A percentile compares a stretch with the other conserved stretches of the same genome.
These are phyloP conservation scores for Sitodiplosis mosellana DNA, from an alignment of 1,140 invertebrate genomes.

Conservation along the genomic window DNA sequence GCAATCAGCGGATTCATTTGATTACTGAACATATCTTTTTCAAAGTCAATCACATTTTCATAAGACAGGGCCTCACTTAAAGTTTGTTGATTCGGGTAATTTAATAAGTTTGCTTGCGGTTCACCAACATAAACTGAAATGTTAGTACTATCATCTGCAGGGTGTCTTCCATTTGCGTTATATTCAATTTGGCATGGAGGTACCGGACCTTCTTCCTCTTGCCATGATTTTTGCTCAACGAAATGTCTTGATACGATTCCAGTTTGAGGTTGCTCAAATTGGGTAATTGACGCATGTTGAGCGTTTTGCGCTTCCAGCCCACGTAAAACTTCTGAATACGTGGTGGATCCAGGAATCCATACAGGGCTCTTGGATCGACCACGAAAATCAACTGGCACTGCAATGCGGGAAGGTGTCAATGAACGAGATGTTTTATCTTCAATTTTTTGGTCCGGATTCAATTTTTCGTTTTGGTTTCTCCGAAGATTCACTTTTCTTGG, in stretches of 20 bases:
- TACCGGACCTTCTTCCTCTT: conserved; percentile 3
- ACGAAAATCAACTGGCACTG: conserved; percentile 17
- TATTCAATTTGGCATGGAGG: background rate
- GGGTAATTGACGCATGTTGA: background rate
- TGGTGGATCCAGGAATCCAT: conserved; percentile 48
- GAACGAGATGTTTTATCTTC: no score
- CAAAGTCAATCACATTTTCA: no score
- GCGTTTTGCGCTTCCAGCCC: conserved; percentile 25
- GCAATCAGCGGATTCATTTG: no score
- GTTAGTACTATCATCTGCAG: no score
- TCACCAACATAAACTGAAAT: no score
- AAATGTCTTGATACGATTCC: conserved; percentile 15
- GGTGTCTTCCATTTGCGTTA: background rate
- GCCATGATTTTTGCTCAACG: conserved; percentile 9
- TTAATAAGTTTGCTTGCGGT: no score
- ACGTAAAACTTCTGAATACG: conserved; percentile 58
- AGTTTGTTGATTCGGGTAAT: no score
- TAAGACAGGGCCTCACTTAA: no score
- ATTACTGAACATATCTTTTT: no score
- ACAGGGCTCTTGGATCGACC: conserved; percentile 46
- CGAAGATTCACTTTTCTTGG: background rate
- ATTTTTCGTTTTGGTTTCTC: background rate
- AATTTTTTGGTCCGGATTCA: background rate
- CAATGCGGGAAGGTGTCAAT: conserved; percentile 7
- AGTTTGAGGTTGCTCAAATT: background rate